Percentiles rank a stretch among this genome's conserved stretches.
Conservation (phyloP, 2,797 vertebrate genomes). For the Botia kubotai region DNA sequence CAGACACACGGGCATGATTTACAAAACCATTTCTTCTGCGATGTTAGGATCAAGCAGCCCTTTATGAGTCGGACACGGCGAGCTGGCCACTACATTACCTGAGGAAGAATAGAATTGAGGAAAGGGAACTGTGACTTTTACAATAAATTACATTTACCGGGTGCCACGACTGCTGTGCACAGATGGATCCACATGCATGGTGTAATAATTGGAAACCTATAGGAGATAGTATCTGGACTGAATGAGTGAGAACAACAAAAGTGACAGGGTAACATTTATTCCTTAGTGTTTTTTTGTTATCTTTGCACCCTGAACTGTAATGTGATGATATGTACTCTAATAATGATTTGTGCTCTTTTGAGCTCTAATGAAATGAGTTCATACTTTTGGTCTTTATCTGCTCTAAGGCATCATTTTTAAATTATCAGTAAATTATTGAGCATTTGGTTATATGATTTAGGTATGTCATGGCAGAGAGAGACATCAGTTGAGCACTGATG, state of each 20-base stretch:
- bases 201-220: conserved; percentile 62
- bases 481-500: conserved; percentile 1
- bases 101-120: conserved; percentile 51
- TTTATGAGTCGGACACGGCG: conserved; percentile 53
- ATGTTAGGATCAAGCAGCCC: conserved; percentile 54
- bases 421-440: conserved; percentile 25
- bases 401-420: conserved; percentile 26
- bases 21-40: conserved; percentile 54
- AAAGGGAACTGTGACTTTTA: conserved; percentile 53
- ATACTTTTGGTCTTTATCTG: conserved; percentile 34
- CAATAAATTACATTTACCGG: conserved; percentile 57
- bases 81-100: conserved; percentile 42
- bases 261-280: conserved; percentile 53
- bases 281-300: conserved; percentile 30
- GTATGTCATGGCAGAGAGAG: not conserved
- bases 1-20: conserved; percentile 52
- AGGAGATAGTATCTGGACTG: conserved; percentile 46
- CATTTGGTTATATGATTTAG: conserved; percentile 23
- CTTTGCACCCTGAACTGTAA: conserved; percentile 21
- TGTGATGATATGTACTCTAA: conserved; percentile 27
- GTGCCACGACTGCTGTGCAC: conserved; percentile 20
- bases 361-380: conserved; percentile 12
- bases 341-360: not conserved
- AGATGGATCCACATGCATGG: conserved; percentile 32
- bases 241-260: conserved; percentile 55